A percentile compares a stretch with the other conserved stretches of the same genome.
Conservation (phyloP, 2,113 vertebrate genomes). For the Xyrauchen texanus region DNA sequence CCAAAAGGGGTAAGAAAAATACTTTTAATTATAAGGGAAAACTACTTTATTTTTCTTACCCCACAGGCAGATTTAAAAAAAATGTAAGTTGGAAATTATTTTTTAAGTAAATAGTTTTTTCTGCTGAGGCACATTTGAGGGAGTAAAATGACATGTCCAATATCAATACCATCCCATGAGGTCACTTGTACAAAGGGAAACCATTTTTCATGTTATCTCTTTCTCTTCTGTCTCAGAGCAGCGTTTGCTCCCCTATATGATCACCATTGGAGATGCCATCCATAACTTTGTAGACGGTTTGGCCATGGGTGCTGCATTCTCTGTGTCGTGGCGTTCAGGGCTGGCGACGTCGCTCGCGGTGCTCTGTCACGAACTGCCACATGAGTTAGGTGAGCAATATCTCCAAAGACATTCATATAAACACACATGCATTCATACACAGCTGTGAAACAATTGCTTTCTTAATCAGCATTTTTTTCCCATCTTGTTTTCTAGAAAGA, state of each 20-base stretch:
- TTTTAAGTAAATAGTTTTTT: no score
- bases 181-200: no score
- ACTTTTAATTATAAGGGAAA: no score
- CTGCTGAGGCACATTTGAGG: not conserved
- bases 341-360: constrained; percentile 86
- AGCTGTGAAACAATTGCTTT: no score
- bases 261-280: constrained; percentile 83
- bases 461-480: no score
- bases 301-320: constrained; percentile 86
- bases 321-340: constrained; percentile 84
- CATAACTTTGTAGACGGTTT: constrained; percentile 92
- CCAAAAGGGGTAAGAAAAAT: no score
- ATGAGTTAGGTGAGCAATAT: constrained; percentile 80
- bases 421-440: not conserved
- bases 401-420: not conserved
- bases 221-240: constrained; percentile 68
- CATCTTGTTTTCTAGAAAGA: no score
- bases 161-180: no score
- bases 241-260: constrained; percentile 82
- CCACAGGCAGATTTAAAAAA: no score
- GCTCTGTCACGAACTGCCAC: constrained; percentile 85
- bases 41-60: no score
- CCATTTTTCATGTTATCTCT: not conserved
- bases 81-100: no score
- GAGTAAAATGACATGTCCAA: no score